Evolutionary conservation across 2,888 invertebrate genomes (phyloP), one percentile per base, ranked within the genome.

Genomic region (Hirtodrosophila histrioides): DNA sequence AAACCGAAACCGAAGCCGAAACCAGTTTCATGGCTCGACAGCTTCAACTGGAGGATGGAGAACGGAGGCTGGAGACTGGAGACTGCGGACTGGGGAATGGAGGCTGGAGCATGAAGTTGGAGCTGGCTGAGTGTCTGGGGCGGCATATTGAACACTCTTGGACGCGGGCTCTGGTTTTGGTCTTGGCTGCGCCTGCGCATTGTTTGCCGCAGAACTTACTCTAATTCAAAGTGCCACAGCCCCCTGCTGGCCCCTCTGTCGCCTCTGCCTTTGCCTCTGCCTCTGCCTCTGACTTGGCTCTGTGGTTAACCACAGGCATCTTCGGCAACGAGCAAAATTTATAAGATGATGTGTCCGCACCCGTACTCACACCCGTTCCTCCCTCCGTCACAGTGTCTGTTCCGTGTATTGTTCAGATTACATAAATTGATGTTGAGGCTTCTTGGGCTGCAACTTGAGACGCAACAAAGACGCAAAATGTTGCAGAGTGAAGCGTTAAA

Each of bases 231-330:
- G 68, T 63, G 63, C 65, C 54, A 33, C 48, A 31, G n/a, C 39
- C 36, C n/a, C 27, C 3, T 8, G 12, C 17, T 7, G 4, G 4
- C n/a, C 33, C 10, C 39, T 23, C 12, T 10, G 8, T 10, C 17
- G 17, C 24, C 27, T 4, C 24, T 35, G 6, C 27, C 12, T 3
- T 0, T 23, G n/a, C 17, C 17, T 17, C 12, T 31, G 41, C 17
- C 23, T 3, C 27, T 45, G 54, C 11, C n/a, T 17, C 17, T 33
- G 44, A 39, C 64, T 49, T 53, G 65, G 48, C 62, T 61, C 48
- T 82, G 82, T 61, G 86, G 82, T 69, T 79, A 85, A 82, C 82
- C 82, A 79, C 86, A 79, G 86, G 86, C 85, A 82, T 81, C 79
- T 83, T 61, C 40, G 61, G 56, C 72, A 76, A 81, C 85, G 55